Evolutionary conservation across 2,113 vertebrate species (phyloP).

Genomic region (Sinocyclocheilus maitianheensis): DNA sequence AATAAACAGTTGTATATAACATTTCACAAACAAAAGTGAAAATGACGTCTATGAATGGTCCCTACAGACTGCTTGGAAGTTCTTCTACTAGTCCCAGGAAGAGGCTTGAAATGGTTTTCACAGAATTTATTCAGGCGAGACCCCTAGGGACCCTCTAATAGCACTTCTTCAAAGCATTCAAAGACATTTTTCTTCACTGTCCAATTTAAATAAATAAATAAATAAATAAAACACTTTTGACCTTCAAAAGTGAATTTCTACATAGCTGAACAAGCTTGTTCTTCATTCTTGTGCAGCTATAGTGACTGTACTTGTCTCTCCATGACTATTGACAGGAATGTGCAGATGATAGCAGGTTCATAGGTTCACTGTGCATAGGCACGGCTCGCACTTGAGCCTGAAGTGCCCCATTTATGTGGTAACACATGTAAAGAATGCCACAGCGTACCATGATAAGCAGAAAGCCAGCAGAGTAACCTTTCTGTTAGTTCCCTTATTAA

Average conservation of each 20-base stretch:
- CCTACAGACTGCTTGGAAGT: background rate
- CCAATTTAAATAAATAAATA: background rate
- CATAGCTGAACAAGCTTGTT: conserved; percentile 8
- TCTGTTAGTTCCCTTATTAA: conserved; percentile 19
- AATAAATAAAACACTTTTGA: background rate
- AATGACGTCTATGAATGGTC: background rate
- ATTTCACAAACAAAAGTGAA: conserved; percentile 14
- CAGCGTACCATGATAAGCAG: background rate
- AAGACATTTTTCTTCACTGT: background rate
- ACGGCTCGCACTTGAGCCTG: background rate
- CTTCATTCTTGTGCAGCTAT: conserved; percentile 44
- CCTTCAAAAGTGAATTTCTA: background rate
- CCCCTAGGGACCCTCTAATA: background rate
- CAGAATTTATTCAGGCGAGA: background rate
- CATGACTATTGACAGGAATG: conserved; percentile 61
- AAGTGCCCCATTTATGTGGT: background rate
- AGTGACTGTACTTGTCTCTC: conserved; percentile 49
- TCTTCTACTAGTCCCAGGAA: conserved; percentile 11
- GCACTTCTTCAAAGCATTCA: background rate
- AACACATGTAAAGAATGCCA: conserved; percentile 46
- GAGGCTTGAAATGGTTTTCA: background rate
- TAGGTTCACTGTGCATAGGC: background rate
- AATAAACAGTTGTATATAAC: conserved; percentile 1
- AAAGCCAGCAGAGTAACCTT: conserved; percentile 29
- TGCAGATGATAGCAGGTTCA: conserved; percentile 55